These are phyloP conservation scores for Petrosia ficiformis DNA, from an alignment of 37 sponge, comb jelly and placozoan genomes.

Conservation along the genomic window DNA sequence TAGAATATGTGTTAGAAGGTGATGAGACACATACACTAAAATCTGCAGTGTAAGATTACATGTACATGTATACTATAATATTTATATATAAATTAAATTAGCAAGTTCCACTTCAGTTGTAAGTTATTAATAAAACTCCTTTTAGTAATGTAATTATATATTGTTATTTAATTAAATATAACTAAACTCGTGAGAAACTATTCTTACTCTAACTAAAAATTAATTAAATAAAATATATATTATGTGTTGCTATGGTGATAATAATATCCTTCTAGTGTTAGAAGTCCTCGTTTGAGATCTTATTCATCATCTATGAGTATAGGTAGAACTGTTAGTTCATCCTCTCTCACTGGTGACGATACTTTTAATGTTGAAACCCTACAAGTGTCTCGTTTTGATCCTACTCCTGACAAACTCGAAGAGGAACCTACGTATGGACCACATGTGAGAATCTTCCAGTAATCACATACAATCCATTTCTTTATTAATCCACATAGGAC, in stretches of 20 bases:
- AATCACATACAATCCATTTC: neutral
- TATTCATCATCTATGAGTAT: neutral
- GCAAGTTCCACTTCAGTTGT: neutral
- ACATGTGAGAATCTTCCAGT: neutral
- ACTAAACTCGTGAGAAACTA: no score
- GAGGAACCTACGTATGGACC: neutral
- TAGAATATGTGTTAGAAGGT: constrained; percentile 40
- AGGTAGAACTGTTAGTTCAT: neutral
- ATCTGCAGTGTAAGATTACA: neutral
- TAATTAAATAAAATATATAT: no score
- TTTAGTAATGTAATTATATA: no score
- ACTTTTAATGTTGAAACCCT: neutral
- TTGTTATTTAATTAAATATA: no score
- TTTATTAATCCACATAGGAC: no score
- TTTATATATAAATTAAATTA: neutral
- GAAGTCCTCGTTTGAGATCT: neutral
- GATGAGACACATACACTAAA: no score
- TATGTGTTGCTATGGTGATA: no score
- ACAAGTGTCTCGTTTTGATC: neutral
- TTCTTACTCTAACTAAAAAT: no score
- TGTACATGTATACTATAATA: neutral
- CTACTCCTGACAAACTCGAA: neutral
- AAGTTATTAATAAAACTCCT: no score
- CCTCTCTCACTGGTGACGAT: neutral
- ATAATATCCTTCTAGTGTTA: neutral